Evolutionary conservation across 2,797 vertebrate genomes (phyloP).

Genomic region (Xenentodon cancila): DNA sequence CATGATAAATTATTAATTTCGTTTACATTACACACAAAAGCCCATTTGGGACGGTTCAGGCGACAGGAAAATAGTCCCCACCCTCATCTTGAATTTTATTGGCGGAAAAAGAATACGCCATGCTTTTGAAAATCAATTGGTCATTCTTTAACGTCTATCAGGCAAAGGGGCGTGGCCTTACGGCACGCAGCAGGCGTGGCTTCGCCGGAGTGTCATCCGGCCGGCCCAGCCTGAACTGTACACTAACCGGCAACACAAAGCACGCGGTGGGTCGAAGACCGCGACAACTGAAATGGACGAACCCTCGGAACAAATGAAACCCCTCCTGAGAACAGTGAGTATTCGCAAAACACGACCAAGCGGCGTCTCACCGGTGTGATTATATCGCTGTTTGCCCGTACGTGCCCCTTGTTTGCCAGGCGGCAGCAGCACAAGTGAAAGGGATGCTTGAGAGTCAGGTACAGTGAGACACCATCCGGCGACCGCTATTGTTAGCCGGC

Average conservation of each 20-base stretch:
- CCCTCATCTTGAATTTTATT: slow-evolving; percentile 40
- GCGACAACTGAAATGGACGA: slow-evolving; percentile 68
- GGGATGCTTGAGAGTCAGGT: slow-evolving; percentile 67
- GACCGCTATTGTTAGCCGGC: slow-evolving; percentile 76
- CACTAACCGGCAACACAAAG: slow-evolving; percentile 15
- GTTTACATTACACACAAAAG: slow-evolving; percentile 31
- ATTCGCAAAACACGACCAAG: slow-evolving; percentile 18
- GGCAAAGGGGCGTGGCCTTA: slow-evolving; percentile 45
- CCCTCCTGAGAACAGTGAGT: slow-evolving; percentile 77
- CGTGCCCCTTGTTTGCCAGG: slow-evolving; percentile 41
- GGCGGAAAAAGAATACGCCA: slow-evolving; percentile 18
- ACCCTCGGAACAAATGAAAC: slow-evolving; percentile 70
- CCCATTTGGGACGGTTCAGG: slow-evolving; percentile 37
- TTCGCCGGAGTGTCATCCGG: slow-evolving; percentile 38
- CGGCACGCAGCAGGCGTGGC: slow-evolving; percentile 8
- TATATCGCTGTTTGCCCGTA: slow-evolving; percentile 50
- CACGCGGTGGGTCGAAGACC: slow-evolving; percentile 8
- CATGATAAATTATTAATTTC: no score
- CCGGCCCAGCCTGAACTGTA: slow-evolving; percentile 13
- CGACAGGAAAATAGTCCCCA: slow-evolving; percentile 8
- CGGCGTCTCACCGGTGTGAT: neutral
- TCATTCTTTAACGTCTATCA: slow-evolving; percentile 44
- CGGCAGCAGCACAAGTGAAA: slow-evolving; percentile 30
- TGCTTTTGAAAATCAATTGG: slow-evolving; percentile 44
- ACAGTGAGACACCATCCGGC: slow-evolving; percentile 44